Evolutionary conservation across 2,113 vertebrate genomes (phyloP), one percentile per base, ranked within the genome.

Genomic region (Engraulis encrasicolus): DNA sequence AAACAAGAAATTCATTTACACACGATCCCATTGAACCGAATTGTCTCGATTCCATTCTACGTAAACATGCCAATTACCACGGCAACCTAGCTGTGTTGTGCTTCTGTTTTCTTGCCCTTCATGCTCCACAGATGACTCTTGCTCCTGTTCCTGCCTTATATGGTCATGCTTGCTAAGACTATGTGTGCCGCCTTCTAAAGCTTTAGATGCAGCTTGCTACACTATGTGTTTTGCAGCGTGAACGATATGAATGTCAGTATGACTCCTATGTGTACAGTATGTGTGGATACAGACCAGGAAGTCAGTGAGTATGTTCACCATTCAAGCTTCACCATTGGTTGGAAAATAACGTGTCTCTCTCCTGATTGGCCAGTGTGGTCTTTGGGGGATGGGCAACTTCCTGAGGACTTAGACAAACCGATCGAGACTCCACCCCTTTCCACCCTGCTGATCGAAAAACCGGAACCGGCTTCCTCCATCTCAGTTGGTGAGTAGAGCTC

Each of bases 401-500:
- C 93, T 6, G 98, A 99, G 36, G 97, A 98, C 0, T 88, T 95
- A 83, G 96, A 97, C 12, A 99, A 99, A 85, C 95, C 93, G 31
- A 79, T 94, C 18, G 94, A 96, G 78, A 94, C 92, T 38, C 92
- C 95, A 0, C 96, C 97, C 0, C 90, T 92, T 82, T 98, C 97
- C 50, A 96, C 91, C 78, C 92, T 99, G 85, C 95, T 99, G 3
- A n/a, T 96, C 0, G 97, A 99, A 88, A 96, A 92, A 78, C 98
- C 98, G 19, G 95, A 97, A 37, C 40, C 40, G 40, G 89, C 95
- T 0, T 96, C 95, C 61, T 88, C 94, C 14, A 95, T 99, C 84
- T 88, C 87, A 15, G 97, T 99, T 34, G 98, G 98, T 99, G 94
- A 97, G 97, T 95, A 81, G 31, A 45, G 40, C n/a, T n/a, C n/a